phyloP scores from a whole-genome alignment of 2,113 vertebrate genomes.

The Phaethon lepturus region DNA sequence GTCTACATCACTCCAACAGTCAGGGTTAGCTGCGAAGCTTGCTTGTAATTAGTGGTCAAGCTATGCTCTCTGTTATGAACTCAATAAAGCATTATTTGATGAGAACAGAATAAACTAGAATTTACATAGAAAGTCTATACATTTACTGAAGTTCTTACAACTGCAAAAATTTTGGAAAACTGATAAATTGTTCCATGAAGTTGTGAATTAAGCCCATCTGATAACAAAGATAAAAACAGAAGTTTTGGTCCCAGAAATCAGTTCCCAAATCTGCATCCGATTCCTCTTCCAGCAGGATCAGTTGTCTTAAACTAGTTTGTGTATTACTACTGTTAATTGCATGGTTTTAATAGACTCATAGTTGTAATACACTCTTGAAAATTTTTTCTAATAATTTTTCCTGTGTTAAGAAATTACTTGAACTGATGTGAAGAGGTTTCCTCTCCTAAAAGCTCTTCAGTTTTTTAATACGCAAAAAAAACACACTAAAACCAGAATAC shows the following conservation, averaged over 20 bases:
- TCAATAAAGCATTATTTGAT: not conserved
- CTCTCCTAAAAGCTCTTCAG: not conserved
- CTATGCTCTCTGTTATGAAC: not conserved
- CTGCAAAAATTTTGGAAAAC: not conserved
- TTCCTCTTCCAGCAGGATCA: not conserved
- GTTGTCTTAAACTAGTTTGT: not conserved
- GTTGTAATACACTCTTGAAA: not conserved
- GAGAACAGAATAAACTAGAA: not conserved
- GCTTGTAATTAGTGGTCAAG: not conserved
- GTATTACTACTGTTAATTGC: not conserved
- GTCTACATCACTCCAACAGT: not conserved
- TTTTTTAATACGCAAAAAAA: not conserved
- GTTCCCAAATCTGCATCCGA: not conserved
- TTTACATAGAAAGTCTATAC: not conserved
- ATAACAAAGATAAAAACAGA: not conserved
- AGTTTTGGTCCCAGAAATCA: not conserved
- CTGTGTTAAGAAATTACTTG: not conserved
- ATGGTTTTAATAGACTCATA: not conserved
- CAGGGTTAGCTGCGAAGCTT: not conserved
- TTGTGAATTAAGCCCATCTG: not conserved
- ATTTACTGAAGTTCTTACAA: not conserved
- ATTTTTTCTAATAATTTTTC: not conserved
- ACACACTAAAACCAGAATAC: not conserved
- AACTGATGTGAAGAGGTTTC: not conserved
- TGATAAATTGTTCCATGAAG: not conserved